Evolutionary conservation across 1,140 invertebrate genomes (phyloP).

Genomic region (Mesaphorura yosii): DNA sequence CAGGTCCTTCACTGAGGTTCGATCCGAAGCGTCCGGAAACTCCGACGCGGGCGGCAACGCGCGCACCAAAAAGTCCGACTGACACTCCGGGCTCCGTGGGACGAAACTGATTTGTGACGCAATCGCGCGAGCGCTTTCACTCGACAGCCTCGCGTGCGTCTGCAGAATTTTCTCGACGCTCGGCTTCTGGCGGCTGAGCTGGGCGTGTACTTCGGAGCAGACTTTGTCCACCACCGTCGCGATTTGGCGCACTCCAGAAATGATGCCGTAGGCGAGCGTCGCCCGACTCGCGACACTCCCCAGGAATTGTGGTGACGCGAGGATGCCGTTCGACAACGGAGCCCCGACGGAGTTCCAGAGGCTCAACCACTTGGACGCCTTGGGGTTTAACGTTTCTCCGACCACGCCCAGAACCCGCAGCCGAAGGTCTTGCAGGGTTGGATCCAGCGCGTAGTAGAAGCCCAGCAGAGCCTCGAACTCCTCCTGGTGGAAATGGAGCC

Average conservation of each 20-base stretch:
- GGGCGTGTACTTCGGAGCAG: neutral
- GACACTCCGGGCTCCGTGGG: too few species aligned
- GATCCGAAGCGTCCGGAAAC: too few species aligned
- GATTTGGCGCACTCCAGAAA: conserved; percentile 2
- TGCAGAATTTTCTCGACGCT: neutral
- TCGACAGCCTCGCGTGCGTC: neutral
- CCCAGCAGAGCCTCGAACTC: neutral
- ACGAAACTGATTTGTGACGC: too few species aligned
- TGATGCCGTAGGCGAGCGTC: neutral
- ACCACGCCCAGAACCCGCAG: neutral
- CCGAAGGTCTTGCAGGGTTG: neutral
- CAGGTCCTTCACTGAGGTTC: neutral
- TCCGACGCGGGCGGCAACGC: too few species aligned
- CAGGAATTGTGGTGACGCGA: neutral
- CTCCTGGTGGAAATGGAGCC: neutral
- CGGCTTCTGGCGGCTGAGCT: neutral
- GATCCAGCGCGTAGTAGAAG: neutral
- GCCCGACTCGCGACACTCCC: neutral
- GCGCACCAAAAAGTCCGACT: too few species aligned
- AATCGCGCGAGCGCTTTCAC: too few species aligned
- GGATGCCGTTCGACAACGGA: conserved; percentile 2
- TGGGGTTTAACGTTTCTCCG: neutral
- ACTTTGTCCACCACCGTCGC: neutral
- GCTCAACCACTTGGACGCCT: neutral
- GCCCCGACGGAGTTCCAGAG: conserved; percentile 8